Evolutionary conservation across 2,888 invertebrate species (phyloP).

Genomic region (Tachystola acroxantha): DNA sequence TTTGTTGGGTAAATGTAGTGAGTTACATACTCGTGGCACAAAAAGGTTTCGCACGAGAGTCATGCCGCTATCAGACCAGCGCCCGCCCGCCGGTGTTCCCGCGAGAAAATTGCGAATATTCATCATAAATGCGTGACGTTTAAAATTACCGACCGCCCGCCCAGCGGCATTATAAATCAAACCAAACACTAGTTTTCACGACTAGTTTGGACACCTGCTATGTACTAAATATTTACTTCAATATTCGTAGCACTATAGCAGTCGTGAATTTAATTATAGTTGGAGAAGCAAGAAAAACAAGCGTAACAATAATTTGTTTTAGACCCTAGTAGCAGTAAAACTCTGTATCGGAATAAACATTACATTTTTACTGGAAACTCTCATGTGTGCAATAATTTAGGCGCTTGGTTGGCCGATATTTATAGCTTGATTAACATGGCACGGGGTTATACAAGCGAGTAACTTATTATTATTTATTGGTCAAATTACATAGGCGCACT

Average conservation of each 20-base stretch:
- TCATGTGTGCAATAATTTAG: slow-evolving; percentile 56
- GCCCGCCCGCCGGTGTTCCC: slow-evolving; percentile 54
- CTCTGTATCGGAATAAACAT: slow-evolving; percentile 32
- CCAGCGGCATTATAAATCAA: slow-evolving; percentile 61
- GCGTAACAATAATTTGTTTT: no score
- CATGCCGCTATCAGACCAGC: slow-evolving; percentile 46
- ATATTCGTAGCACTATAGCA: no score
- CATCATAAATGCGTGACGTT: slow-evolving; percentile 74
- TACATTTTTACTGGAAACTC: slow-evolving; percentile 37
- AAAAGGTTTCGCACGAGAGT: slow-evolving; percentile 19
- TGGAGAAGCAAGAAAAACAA: no score
- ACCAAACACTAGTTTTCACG: slow-evolving; percentile 57
- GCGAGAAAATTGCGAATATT: slow-evolving; percentile 72
- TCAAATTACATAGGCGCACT: no score
- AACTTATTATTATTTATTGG: no score
- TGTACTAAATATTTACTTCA: slow-evolving; percentile 29
- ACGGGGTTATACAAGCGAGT: slow-evolving; percentile 45
- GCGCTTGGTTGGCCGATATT: slow-evolving; percentile 51
- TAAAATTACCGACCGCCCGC: slow-evolving; percentile 63
- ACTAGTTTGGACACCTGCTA: slow-evolving; percentile 33
- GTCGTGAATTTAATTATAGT: no score
- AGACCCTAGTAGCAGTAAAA: slow-evolving; percentile 8
- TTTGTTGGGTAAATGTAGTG: no score
- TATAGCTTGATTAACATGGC: slow-evolving; percentile 52
- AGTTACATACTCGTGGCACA: no score